Evolutionary conservation across 2,888 invertebrate genomes (phyloP).

Genomic region (Glaucopsyche alexis): DNA sequence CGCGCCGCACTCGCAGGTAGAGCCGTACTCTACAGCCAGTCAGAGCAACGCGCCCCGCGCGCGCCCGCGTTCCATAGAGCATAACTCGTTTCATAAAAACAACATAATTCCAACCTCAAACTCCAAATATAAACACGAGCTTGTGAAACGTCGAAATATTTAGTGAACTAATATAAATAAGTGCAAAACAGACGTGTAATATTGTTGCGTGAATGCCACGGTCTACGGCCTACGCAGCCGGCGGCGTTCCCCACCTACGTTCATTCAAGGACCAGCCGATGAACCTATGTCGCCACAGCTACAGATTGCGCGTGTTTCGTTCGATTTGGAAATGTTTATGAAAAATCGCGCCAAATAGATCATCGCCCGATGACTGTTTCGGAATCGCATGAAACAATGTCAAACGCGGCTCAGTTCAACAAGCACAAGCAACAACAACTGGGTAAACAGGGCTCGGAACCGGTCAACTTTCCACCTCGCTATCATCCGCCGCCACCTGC

Average conservation of each 20-base stretch:
- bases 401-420: slow-evolving; percentile 71
- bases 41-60: slow-evolving; percentile 62
- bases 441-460: slow-evolving; percentile 77
- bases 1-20: slow-evolving; percentile 55
- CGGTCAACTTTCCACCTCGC: slow-evolving; percentile 84
- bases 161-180: slow-evolving; percentile 37
- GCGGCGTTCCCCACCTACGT: slow-evolving; percentile 71
- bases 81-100: slow-evolving; percentile 55
- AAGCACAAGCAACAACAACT: slow-evolving; percentile 77
- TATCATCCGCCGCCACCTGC: slow-evolving; percentile 89
- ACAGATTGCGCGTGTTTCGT: slow-evolving; percentile 55
- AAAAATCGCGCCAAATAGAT: slow-evolving; percentile 49
- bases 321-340: slow-evolving; percentile 60
- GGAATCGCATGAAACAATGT: slow-evolving; percentile 65
- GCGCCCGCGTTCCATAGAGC: slow-evolving; percentile 57
- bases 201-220: slow-evolving; percentile 76
- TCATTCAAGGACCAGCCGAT: slow-evolving; percentile 77
- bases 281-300: slow-evolving; percentile 66
- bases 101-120: slow-evolving; percentile 49
- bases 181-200: slow-evolving; percentile 41
- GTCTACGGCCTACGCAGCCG: slow-evolving; percentile 75
- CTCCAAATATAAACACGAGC: slow-evolving; percentile 34
- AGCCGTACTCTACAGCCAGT: slow-evolving; percentile 49
- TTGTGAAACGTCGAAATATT: slow-evolving; percentile 29
- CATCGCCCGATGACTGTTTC: slow-evolving; percentile 55